Conservation (phyloP, 1,140 invertebrate genomes). For the Paralvinella palmiformis region DNA sequence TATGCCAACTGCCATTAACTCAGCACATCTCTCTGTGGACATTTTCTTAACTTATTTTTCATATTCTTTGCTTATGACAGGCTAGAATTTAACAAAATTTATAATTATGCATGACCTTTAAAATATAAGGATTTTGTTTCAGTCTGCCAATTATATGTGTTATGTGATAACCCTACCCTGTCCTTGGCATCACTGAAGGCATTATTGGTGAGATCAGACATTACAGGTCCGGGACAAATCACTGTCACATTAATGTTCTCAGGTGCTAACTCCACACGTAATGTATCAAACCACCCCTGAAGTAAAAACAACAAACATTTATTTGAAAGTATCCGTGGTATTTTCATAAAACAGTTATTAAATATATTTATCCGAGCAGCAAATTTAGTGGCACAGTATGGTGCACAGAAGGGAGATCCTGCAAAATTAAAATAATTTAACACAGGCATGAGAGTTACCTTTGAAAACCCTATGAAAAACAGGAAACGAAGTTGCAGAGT, state of each 20-base stretch:
- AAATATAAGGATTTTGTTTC: no score
- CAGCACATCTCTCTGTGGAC: constrained; percentile 15
- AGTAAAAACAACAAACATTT: no score
- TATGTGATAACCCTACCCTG: no score
- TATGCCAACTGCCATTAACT: constrained; percentile 15
- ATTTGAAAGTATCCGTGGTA: background rate
- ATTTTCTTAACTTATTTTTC: constrained; percentile 13
- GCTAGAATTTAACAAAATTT: no score
- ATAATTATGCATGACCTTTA: no score
- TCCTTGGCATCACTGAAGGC: constrained; percentile 63
- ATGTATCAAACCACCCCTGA: constrained; percentile 65
- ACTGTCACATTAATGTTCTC: constrained; percentile 62
- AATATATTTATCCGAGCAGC: constrained; percentile 65
- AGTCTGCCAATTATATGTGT: no score
- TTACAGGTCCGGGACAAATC: constrained; percentile 70
- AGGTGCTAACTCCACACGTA: constrained; percentile 60
- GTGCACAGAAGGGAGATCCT: constrained; percentile 65
- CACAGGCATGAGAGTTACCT: background rate
- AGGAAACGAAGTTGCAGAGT: background rate
- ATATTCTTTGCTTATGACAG: no score
- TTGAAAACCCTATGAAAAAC: background rate
- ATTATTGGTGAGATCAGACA: constrained; percentile 65
- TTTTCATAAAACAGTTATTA: background rate
- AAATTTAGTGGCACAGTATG: constrained; percentile 74
- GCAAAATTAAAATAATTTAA: constrained; percentile 20